phyloP scores from a whole-genome alignment of 2,888 invertebrate species.

The Drosophila austrosaltans region DNA sequence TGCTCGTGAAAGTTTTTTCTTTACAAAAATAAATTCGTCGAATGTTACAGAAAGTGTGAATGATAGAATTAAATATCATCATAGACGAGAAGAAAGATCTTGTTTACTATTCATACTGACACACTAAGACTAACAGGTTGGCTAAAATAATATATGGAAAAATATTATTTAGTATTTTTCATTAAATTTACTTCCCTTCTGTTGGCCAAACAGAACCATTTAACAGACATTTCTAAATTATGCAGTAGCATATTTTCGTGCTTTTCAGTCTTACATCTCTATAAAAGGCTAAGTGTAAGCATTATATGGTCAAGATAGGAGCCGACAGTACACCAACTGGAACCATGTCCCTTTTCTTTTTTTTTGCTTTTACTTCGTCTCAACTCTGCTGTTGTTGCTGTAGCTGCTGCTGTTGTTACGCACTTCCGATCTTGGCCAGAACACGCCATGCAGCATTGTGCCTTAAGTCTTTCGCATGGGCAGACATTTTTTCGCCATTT shows the following conservation, averaged over 20 bases:
- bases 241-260: not conserved
- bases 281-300: constrained; percentile 45
- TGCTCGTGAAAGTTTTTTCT: not conserved
- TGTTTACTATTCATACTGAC: too few species aligned
- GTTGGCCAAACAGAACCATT: too few species aligned
- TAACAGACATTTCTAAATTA: not conserved
- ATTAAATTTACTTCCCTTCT: too few species aligned
- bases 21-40: not conserved
- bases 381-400: constrained; percentile 18
- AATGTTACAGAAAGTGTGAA: not conserved
- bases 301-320: constrained; percentile 51
- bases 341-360: constrained; percentile 11
- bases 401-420: constrained; percentile 54
- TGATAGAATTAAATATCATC: too few species aligned
- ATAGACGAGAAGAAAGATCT: too few species aligned
- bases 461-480: constrained; percentile 26
- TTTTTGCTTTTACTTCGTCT: not conserved
- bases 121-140: too few species aligned
- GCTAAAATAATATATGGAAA: too few species aligned
- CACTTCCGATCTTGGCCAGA: constrained; percentile 73
- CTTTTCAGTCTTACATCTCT: constrained; percentile 24
- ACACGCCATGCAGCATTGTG: constrained; percentile 31
- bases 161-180: too few species aligned
- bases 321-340: constrained; percentile 3
- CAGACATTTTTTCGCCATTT: constrained; percentile 72